Evolutionary conservation across 1,140 invertebrate species (phyloP).

Genomic region (Paramacrobiotus metropolitanus): DNA sequence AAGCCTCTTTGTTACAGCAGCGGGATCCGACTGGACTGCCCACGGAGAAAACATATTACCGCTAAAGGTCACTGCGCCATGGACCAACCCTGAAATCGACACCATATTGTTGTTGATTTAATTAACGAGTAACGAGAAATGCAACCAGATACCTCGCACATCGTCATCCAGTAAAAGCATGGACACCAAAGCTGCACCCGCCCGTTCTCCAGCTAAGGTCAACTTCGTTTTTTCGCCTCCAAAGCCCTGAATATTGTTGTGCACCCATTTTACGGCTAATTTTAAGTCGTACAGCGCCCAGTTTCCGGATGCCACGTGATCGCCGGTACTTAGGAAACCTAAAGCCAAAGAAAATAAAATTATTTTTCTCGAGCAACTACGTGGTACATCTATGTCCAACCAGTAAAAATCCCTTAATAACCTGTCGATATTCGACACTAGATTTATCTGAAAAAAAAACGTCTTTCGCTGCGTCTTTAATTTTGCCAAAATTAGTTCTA

Average conservation of each 20-base stretch:
- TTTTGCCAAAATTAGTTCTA: too few species aligned
- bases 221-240: constrained; percentile 24
- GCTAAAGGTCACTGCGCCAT: not conserved
- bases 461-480: too few species aligned
- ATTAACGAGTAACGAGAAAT: not conserved
- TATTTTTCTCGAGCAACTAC: not conserved
- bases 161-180: not conserved
- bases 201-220: constrained; percentile 13
- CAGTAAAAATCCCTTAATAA: too few species aligned
- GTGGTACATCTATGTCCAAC: too few species aligned
- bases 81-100: not conserved
- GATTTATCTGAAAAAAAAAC: too few species aligned
- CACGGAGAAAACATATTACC: not conserved
- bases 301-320: constrained; percentile 23
- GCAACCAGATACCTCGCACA: not conserved
- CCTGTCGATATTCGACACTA: too few species aligned
- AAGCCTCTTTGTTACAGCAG: not conserved
- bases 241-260: constrained; percentile 24
- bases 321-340: constrained; percentile 15
- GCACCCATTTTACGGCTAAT: constrained; percentile 24
- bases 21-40: not conserved
- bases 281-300: constrained; percentile 27
- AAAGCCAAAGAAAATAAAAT: not conserved
- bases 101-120: not conserved
- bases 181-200: not conserved